These are phyloP conservation scores for Aviceda subcristata DNA, from an alignment of 2,113 vertebrate species.

Conservation along the genomic window DNA sequence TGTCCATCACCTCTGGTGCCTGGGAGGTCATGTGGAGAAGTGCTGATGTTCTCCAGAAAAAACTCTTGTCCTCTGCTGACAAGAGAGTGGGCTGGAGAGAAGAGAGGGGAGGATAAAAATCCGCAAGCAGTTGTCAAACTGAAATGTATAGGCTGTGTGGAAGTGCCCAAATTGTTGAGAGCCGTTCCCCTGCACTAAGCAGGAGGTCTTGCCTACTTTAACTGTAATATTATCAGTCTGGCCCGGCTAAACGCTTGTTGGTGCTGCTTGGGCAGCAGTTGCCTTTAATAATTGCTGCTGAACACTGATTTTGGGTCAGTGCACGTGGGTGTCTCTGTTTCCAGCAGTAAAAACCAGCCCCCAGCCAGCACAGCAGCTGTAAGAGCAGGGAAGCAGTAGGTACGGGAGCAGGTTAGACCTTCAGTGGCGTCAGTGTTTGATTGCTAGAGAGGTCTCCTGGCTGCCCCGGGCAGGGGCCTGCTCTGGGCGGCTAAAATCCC, in stretches of 20 bases:
- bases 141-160: neutral
- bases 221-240: neutral
- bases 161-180: neutral
- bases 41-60: neutral
- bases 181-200: neutral
- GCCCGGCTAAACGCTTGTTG: neutral
- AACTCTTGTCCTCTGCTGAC: neutral
- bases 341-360: neutral
- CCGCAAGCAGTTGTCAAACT: neutral
- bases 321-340: neutral
- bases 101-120: neutral
- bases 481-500: neutral
- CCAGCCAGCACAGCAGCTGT: neutral
- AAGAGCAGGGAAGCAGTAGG: neutral
- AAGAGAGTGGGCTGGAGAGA: neutral
- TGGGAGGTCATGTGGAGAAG: neutral
- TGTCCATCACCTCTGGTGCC: neutral
- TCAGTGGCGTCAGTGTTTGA: neutral
- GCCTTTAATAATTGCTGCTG: neutral
- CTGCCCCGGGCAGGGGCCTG: neutral
- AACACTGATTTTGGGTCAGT: neutral
- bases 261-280: neutral
- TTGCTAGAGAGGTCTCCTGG: neutral
- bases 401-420: neutral
- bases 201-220: neutral